phyloP scores from a whole-genome alignment of 2,797 vertebrate species.

The Diplodus puntazzo region DNA sequence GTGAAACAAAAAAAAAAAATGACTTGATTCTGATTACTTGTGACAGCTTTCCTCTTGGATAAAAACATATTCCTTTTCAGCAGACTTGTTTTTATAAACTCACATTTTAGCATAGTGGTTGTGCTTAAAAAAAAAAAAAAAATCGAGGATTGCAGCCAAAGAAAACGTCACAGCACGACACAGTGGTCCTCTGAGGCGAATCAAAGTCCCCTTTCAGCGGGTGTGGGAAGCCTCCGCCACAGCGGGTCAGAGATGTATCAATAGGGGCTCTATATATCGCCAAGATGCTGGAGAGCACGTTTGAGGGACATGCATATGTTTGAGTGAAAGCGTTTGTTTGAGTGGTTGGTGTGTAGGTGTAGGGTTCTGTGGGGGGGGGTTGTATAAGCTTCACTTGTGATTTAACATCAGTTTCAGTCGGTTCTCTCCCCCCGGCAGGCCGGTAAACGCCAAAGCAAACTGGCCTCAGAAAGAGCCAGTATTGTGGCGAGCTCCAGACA shows the following conservation, averaged over 20 bases:
- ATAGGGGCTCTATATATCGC: conserved; percentile 70
- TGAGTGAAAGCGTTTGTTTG: conserved; percentile 50
- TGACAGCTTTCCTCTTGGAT: conserved; percentile 29
- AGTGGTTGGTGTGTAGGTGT: conserved; percentile 38
- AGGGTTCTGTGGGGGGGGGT: conserved; percentile 17
- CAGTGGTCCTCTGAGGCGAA: conserved; percentile 60
- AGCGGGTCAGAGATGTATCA: conserved; percentile 54
- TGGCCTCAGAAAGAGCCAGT: conserved; percentile 36
- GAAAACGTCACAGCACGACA: conserved; percentile 58
- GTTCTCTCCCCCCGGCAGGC: conserved; percentile 16
- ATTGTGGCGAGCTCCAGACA: conserved; percentile 47
- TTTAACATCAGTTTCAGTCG: conserved; percentile 42
- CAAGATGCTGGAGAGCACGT: conserved; percentile 39
- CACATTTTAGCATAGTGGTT: conserved; percentile 37
- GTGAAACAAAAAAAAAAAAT: conserved; percentile 6
- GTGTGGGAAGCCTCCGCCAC: conserved; percentile 48
- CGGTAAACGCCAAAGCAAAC: conserved; percentile 54
- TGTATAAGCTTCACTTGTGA: conserved; percentile 37
- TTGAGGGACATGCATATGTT: conserved; percentile 34
- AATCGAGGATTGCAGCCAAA: conserved; percentile 61
- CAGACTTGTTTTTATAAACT: conserved; percentile 26
- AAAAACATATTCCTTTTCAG: conserved; percentile 50
- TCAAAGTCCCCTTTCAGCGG: conserved; percentile 79
- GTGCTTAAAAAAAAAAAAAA: conserved; percentile 19
- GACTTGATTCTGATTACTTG: conserved; percentile 7